These are phyloP conservation scores for Tanypteryx hageni DNA, from an alignment of 2,888 invertebrate species.

Conservation along the genomic window DNA sequence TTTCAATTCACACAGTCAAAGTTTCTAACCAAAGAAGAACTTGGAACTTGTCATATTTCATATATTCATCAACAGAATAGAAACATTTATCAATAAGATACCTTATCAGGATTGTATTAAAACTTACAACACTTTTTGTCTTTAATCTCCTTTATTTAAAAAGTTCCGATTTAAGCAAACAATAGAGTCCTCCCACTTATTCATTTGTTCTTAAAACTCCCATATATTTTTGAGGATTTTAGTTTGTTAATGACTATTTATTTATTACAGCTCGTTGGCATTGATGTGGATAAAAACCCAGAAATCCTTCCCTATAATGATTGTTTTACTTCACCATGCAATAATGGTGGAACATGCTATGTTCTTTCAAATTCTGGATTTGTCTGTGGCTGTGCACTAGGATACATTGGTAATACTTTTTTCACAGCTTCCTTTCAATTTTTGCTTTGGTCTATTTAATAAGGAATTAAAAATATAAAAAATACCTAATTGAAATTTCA, in stretches of 20 bases:
- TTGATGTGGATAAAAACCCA: neutral
- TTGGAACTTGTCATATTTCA: no score
- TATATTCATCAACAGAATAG: no score
- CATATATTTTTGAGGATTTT: neutral
- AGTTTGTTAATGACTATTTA: neutral
- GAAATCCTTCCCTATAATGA: slow-evolving; percentile 72
- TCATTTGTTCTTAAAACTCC: neutral
- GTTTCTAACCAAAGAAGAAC: no score
- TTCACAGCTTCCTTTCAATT: neutral
- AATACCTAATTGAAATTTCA: no score
- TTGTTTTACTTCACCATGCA: slow-evolving; percentile 77
- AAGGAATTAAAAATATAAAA: no score
- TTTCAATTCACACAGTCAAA: no score
- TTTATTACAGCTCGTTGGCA: neutral
- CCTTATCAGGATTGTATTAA: no score
- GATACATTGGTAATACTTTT: slow-evolving; percentile 75
- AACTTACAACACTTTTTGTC: no score
- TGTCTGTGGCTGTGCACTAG: slow-evolving; percentile 76
- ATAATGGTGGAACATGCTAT: slow-evolving; percentile 74
- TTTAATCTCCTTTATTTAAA: slow-evolving; percentile 67
- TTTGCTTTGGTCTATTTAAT: no score
- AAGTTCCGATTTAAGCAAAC: neutral
- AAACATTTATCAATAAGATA: no score
- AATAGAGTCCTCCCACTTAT: neutral
- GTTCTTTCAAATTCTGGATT: slow-evolving; percentile 65